phyloP scores from a whole-genome alignment of 2,113 vertebrate genomes.

The Oreocharis arfaki region DNA sequence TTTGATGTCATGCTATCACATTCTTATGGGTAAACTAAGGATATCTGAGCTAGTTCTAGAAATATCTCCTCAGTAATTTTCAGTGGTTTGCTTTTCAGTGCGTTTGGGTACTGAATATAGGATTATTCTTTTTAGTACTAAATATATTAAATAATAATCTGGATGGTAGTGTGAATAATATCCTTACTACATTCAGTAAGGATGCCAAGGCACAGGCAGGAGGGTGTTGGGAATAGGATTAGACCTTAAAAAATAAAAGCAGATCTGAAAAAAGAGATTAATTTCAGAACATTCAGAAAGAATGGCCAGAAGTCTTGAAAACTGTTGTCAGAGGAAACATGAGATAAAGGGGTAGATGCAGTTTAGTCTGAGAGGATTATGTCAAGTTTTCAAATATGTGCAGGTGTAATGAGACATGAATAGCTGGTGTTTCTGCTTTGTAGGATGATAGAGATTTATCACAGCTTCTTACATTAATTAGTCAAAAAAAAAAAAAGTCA shows the following conservation, averaged over 20 bases:
- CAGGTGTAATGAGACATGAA: not conserved
- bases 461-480: not conserved
- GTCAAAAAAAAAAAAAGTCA: too few species aligned
- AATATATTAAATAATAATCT: not conserved
- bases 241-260: not conserved
- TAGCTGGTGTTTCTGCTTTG: not conserved
- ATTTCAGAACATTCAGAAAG: not conserved
- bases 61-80: not conserved
- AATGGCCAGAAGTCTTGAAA: not conserved
- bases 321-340: not conserved
- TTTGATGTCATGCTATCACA: not conserved
- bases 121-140: not conserved
- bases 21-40: not conserved
- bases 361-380: not conserved
- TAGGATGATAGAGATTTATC: not conserved
- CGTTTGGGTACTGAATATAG: not conserved
- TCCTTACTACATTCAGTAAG: not conserved
- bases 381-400: not conserved
- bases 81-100: not conserved
- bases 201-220: not conserved
- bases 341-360: not conserved
- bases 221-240: not conserved
- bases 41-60: not conserved
- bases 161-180: not conserved
- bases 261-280: not conserved